phyloP scores from a whole-genome alignment of 2,888 invertebrate species.

The Nasonia oneida region DNA sequence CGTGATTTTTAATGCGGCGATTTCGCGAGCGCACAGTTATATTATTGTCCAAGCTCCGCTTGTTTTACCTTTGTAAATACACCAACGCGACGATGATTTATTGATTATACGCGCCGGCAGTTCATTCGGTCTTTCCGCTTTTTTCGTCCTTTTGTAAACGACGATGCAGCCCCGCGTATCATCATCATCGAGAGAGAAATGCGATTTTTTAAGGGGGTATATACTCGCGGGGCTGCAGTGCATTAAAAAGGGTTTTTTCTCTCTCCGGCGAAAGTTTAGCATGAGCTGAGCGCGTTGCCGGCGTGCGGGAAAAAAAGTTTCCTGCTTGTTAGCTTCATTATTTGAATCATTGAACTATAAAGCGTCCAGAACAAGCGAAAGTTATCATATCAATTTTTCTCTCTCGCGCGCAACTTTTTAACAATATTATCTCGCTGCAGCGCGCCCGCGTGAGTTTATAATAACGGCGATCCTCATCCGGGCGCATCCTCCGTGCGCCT shows the following conservation, averaged over 20 bases:
- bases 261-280: slow-evolving; percentile 5
- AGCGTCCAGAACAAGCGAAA: slow-evolving; percentile 12
- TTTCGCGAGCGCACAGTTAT: neutral
- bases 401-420: slow-evolving; percentile 13
- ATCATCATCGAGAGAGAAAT: neutral
- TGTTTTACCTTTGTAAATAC: slow-evolving; percentile 24
- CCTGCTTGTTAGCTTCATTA: slow-evolving; percentile 42
- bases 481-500: neutral
- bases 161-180: neutral
- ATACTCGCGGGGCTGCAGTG: neutral
- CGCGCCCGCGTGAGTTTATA: neutral
- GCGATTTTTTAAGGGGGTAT: neutral
- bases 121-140: neutral
- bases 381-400: slow-evolving; percentile 29
- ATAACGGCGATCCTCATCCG: neutral
- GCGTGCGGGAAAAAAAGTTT: slow-evolving; percentile 21
- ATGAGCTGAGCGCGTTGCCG: neutral
- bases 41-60: neutral
- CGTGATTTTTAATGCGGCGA: slow-evolving; percentile 37
- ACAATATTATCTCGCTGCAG: slow-evolving; percentile 22
- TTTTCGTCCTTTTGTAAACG: neutral
- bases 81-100: neutral
- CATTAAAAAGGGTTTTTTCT: neutral
- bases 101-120: neutral
- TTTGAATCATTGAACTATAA: slow-evolving; percentile 43